These are phyloP conservation scores for Eciton burchellii DNA, from an alignment of 1,140 invertebrate genomes.

Conservation along the genomic window DNA sequence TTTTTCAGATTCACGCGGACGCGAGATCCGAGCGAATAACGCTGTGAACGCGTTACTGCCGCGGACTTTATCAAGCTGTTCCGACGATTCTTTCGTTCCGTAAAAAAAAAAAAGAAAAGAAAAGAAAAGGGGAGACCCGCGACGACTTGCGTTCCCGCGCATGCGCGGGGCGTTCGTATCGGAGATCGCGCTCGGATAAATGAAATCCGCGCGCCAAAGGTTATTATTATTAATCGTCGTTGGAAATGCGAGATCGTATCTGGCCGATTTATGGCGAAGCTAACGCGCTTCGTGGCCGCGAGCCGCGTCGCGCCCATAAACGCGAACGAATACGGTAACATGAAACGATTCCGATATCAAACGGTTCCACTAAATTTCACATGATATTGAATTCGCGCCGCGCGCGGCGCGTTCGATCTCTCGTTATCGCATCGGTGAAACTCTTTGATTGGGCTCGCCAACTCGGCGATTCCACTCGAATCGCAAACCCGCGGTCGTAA, in stretches of 20 bases:
- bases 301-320: conserved; percentile 12
- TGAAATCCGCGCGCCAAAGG: neutral
- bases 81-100: too few species aligned
- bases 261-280: neutral
- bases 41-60: too few species aligned
- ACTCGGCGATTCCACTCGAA: neutral
- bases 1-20: neutral
- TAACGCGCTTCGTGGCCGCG: neutral
- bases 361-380: conserved; percentile 29
- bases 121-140: too few species aligned
- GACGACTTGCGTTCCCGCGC: too few species aligned
- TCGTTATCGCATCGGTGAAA: neutral
- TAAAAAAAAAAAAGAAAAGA: too few species aligned
- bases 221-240: conserved; percentile 10
- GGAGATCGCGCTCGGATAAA: neutral
- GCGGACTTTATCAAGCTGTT: too few species aligned
- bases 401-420: neutral
- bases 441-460: neutral
- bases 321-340: neutral
- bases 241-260: neutral
- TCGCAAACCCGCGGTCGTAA: conserved; percentile 13
- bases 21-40: too few species aligned
- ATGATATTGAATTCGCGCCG: neutral
- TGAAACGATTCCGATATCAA: conserved; percentile 12
- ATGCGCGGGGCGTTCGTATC: too few species aligned